Evolutionary conservation across 2,888 invertebrate genomes (phyloP).

Genomic region (Hypomecis atomaria): DNA sequence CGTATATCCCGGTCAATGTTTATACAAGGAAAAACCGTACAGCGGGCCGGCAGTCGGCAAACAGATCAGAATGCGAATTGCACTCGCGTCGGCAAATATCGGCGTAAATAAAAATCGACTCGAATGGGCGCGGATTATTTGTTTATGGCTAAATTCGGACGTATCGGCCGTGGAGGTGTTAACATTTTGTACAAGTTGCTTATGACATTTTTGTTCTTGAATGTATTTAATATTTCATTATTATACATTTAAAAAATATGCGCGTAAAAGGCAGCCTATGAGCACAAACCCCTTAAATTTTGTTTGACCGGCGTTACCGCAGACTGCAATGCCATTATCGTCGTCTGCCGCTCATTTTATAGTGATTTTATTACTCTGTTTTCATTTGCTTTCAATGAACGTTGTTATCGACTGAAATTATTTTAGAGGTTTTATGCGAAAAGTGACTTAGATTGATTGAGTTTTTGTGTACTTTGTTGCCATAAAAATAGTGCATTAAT

Average conservation of each 20-base stretch:
- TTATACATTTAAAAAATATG: no score
- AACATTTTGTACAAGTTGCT: neutral
- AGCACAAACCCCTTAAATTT: neutral
- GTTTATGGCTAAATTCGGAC: neutral
- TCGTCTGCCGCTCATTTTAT: constrained; percentile 2
- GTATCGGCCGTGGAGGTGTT: neutral
- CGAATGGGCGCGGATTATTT: neutral
- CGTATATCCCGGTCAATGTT: constrained; percentile 49
- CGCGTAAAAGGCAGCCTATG: no score
- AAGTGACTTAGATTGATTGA: neutral
- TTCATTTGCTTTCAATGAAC: constrained; percentile 12
- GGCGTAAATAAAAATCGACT: constrained; percentile 26
- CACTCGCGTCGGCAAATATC: constrained; percentile 29
- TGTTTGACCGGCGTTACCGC: constrained; percentile 5
- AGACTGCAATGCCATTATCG: constrained; percentile 6
- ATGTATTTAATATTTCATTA: no score
- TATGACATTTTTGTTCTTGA: no score
- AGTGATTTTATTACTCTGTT: constrained; percentile 17
- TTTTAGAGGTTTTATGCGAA: constrained; percentile 10
- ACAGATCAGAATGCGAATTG: constrained; percentile 32
- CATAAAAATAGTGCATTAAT: no score
- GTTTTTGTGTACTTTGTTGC: no score
- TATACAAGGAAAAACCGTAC: constrained; percentile 52
- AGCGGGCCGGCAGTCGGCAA: constrained; percentile 30
- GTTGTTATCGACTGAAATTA: neutral